A percentile compares a stretch with the other conserved stretches of the same genome.
These are phyloP conservation scores for Smittia aterrima DNA, from an alignment of 2,888 invertebrate genomes.

Conservation along the genomic window DNA sequence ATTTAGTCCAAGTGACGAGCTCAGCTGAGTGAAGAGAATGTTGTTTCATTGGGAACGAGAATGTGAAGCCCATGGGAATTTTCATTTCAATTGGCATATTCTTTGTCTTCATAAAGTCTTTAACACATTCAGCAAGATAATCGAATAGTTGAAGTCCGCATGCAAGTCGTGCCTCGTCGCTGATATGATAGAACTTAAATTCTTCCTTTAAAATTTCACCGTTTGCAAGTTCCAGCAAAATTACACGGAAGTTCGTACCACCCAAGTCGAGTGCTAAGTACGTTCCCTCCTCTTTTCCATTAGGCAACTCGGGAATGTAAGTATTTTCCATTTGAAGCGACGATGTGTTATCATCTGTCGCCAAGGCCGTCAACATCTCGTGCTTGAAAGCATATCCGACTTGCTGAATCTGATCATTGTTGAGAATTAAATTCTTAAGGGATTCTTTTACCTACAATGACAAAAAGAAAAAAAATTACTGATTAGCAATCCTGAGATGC, in stretches of 20 bases:
- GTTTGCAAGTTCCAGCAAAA: slow-evolving; percentile 61
- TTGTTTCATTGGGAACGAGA: slow-evolving; percentile 80
- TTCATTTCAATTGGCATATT: slow-evolving; percentile 58
- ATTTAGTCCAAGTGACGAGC: slow-evolving; percentile 81
- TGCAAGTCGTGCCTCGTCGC: slow-evolving; percentile 61
- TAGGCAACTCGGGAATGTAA: slow-evolving; percentile 69
- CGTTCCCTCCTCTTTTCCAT: slow-evolving; percentile 72
- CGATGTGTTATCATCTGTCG: slow-evolving; percentile 58
- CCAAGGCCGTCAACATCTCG: slow-evolving; percentile 64
- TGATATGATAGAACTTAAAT: slow-evolving; percentile 64
- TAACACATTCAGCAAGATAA: slow-evolving; percentile 72
- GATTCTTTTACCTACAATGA: slow-evolving; percentile 45
- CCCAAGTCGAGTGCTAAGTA: slow-evolving; percentile 77
- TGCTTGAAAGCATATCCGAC: slow-evolving; percentile 61
- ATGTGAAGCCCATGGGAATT: slow-evolving; percentile 75
- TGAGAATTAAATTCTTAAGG: slow-evolving; percentile 47
- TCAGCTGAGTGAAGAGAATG: slow-evolving; percentile 69
- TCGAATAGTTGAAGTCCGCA: slow-evolving; percentile 67
- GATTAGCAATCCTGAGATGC: neutral
- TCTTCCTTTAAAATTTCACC: slow-evolving; percentile 60
- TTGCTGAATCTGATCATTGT: slow-evolving; percentile 55
- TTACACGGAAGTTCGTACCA: slow-evolving; percentile 76
- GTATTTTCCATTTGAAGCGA: slow-evolving; percentile 76
- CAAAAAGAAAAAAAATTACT: neutral
- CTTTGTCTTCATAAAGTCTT: slow-evolving; percentile 64